phyloP scores from a whole-genome alignment of 2,888 invertebrate genomes.

The Sphaerophoria taeniata region DNA sequence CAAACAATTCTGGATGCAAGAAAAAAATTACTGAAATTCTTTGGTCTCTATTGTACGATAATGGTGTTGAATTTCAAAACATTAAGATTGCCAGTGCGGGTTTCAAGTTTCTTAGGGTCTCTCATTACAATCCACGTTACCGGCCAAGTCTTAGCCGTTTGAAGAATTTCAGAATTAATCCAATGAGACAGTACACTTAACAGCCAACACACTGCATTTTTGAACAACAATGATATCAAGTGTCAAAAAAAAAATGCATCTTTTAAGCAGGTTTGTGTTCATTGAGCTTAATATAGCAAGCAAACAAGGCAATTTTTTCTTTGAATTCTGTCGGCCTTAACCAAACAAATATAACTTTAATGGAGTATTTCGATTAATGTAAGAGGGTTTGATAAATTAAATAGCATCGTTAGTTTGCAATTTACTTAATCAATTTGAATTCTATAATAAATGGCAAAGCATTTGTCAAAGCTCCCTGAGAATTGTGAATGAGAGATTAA shows the following conservation, averaged over 20 bases:
- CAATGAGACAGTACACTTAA: too few relatives aligned
- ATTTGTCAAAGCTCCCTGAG: background rate
- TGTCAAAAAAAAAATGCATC: conserved; percentile 1
- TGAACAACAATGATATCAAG: conserved; percentile 15
- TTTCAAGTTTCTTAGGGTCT: conserved; percentile 10
- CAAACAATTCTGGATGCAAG: too few relatives aligned
- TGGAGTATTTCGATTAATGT: background rate
- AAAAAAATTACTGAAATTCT: too few relatives aligned
- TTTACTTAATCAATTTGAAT: background rate
- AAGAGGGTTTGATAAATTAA: background rate
- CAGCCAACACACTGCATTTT: background rate
- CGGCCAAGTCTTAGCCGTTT: background rate
- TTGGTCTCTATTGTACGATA: too few relatives aligned
- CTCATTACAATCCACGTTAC: background rate
- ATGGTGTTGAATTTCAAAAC: conserved; percentile 7
- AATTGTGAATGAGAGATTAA: background rate
- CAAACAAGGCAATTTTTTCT: background rate
- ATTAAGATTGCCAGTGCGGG: background rate
- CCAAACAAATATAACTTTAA: background rate
- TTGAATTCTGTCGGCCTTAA: background rate
- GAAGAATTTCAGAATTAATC: background rate
- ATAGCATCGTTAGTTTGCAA: background rate
- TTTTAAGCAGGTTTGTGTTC: background rate
- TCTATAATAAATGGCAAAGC: background rate
- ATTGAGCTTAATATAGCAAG: background rate